Percentiles rank a stretch among this genome's conserved stretches.
phyloP scores from a whole-genome alignment of 2,888 invertebrate genomes.

The Nemapogon koenigi region DNA sequence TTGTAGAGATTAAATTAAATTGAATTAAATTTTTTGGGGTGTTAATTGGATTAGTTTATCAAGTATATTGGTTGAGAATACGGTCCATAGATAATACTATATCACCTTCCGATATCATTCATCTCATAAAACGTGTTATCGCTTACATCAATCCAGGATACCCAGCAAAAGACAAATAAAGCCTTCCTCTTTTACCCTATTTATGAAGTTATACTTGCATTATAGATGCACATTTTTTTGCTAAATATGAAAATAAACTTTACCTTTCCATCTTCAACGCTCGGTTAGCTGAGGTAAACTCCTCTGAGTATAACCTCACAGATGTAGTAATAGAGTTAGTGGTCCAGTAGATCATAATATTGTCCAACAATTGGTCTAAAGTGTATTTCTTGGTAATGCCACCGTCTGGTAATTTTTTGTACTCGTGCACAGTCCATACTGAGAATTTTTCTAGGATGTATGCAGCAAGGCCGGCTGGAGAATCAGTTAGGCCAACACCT shows the following conservation, averaged over 20 bases:
- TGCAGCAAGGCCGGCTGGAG: slow-evolving; percentile 75
- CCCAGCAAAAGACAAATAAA: too few relatives aligned
- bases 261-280: slow-evolving; percentile 30
- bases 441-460: slow-evolving; percentile 81
- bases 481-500: slow-evolving; percentile 71
- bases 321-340: slow-evolving; percentile 72
- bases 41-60: too few relatives aligned
- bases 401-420: slow-evolving; percentile 64
- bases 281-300: slow-evolving; percentile 19
- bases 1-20: too few relatives aligned
- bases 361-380: slow-evolving; percentile 72
- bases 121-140: too few relatives aligned
- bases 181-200: too few relatives aligned
- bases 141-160: too few relatives aligned
- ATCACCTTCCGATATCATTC: too few relatives aligned
- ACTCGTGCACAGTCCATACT: slow-evolving; percentile 66
- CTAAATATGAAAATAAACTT: slow-evolving; percentile 14
- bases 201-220: too few relatives aligned
- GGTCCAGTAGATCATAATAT: slow-evolving; percentile 80
- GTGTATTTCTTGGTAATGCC: slow-evolving; percentile 66
- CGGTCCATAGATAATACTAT: too few relatives aligned
- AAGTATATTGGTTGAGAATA: too few relatives aligned
- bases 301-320: slow-evolving; percentile 70
- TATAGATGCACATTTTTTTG: too few relatives aligned
- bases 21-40: too few relatives aligned